phyloP scores from a whole-genome alignment of 2,113 vertebrate genomes.

The Dasyurus viverrinus region DNA sequence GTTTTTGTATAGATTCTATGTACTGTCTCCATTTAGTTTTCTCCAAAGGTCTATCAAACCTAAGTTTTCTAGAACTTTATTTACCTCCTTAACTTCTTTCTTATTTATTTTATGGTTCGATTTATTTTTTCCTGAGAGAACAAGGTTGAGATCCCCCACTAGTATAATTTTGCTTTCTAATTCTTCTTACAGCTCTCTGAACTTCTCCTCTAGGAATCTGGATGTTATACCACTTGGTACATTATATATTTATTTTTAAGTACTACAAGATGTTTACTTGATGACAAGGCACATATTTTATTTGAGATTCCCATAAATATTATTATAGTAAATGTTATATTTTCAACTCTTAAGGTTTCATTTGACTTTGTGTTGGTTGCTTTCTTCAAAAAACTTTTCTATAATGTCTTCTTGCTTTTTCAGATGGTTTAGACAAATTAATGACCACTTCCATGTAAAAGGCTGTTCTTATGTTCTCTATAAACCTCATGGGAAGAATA shows the following conservation, averaged over 20 bases:
- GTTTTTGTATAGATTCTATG: too few species aligned
- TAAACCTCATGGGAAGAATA: constrained; percentile 98
- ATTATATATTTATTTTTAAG: background rate
- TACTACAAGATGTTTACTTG: background rate
- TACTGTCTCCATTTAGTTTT: too few species aligned
- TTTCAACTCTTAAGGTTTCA: constrained; percentile 28
- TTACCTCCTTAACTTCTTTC: too few species aligned
- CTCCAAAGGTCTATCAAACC: too few species aligned
- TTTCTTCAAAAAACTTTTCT: constrained; percentile 25
- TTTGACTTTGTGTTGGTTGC: background rate
- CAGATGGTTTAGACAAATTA: constrained; percentile 99
- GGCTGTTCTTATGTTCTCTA: constrained; percentile 97
- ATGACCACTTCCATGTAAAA: constrained; percentile 95
- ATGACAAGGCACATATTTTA: background rate
- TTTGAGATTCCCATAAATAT: background rate
- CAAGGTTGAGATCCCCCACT: too few species aligned
- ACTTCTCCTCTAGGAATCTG: too few species aligned
- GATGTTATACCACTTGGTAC: too few species aligned
- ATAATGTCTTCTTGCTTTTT: constrained; percentile 74
- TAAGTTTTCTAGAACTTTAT: too few species aligned
- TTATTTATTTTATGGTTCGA: too few species aligned
- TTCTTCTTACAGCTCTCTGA: too few species aligned
- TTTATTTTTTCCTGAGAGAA: too few species aligned
- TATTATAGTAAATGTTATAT: background rate
- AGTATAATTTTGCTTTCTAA: too few species aligned